Evolutionary conservation across 2,888 invertebrate species (phyloP).

Genomic region (Drosophila pseudotakahashii): DNA sequence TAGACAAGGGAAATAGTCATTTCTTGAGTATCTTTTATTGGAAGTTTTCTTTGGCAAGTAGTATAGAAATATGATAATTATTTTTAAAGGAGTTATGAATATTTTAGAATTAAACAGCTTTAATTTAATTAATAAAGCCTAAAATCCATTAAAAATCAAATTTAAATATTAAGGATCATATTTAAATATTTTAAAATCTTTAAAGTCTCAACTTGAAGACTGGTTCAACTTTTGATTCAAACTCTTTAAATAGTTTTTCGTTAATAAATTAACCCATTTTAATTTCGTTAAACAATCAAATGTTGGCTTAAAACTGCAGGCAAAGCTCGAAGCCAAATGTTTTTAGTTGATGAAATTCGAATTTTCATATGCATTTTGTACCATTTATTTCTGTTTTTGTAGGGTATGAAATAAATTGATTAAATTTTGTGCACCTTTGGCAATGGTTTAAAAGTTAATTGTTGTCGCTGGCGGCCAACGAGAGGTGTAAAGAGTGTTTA

Average conservation of each 20-base stretch:
- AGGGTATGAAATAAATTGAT: constrained; percentile 22
- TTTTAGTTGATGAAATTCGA: not conserved
- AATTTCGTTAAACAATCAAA: constrained; percentile 21
- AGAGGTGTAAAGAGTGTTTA: not conserved
- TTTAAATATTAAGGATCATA: too few relatives aligned
- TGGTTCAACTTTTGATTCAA: too few relatives aligned
- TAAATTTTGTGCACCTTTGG: constrained; percentile 14
- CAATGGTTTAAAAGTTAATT: constrained; percentile 28
- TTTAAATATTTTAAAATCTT: too few relatives aligned
- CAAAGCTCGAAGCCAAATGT: not conserved
- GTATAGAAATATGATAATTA: too few relatives aligned
- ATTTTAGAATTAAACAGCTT: too few relatives aligned
- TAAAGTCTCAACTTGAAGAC: too few relatives aligned
- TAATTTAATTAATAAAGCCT: too few relatives aligned
- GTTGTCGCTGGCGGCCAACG: not conserved
- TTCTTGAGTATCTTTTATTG: not conserved
- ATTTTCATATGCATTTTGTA: not conserved
- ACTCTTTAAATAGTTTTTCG: not conserved
- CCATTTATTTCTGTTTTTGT: constrained; percentile 12
- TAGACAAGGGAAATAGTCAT: not conserved
- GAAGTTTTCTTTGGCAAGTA: too few relatives aligned
- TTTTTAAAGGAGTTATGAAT: too few relatives aligned
- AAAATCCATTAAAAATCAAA: too few relatives aligned
- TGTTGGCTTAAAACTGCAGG: constrained; percentile 7
- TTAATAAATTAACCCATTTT: constrained; percentile 18